A percentile compares a stretch with the other conserved stretches of the same genome.
Conservation (phyloP, 2,113 vertebrate genomes). For the Siphamia tubifer region DNA sequence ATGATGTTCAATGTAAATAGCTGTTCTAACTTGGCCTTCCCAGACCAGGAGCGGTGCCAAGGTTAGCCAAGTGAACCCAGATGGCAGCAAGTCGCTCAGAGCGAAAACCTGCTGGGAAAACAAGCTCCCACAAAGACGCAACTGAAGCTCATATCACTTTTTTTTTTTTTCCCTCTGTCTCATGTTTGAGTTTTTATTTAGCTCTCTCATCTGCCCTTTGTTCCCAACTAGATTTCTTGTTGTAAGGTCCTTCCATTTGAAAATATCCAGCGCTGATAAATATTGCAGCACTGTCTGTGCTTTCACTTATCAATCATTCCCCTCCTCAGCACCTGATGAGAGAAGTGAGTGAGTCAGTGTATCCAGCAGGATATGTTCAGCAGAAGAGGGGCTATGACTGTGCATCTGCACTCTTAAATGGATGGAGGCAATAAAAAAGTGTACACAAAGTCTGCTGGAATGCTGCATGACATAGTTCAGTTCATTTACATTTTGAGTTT, state of each 20-base stretch:
- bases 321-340: slow-evolving; percentile 14
- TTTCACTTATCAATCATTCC: slow-evolving; percentile 31
- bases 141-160: neutral
- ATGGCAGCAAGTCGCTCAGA: slow-evolving; percentile 51
- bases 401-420: slow-evolving; percentile 22
- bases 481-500: slow-evolving; percentile 23
- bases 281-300: slow-evolving; percentile 17
- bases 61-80: slow-evolving; percentile 68
- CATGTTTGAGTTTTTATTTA: no score
- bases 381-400: slow-evolving; percentile 19
- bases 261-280: slow-evolving; percentile 9
- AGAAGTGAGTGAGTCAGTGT: slow-evolving; percentile 34
- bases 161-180: neutral
- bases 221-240: slow-evolving; percentile 15
- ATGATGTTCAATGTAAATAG: slow-evolving; percentile 57
- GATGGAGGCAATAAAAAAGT: slow-evolving; percentile 22
- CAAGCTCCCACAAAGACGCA: slow-evolving; percentile 16
- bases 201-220: neutral
- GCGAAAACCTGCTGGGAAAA: slow-evolving; percentile 54
- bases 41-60: slow-evolving; percentile 49
- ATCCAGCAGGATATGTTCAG: slow-evolving; percentile 27
- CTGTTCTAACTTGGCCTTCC: slow-evolving; percentile 45
- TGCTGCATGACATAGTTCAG: neutral
- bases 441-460: neutral
- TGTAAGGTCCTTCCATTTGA: slow-evolving; percentile 23